Conservation (phyloP, 2,113 vertebrate genomes). For the Perca schrenkii region DNA sequence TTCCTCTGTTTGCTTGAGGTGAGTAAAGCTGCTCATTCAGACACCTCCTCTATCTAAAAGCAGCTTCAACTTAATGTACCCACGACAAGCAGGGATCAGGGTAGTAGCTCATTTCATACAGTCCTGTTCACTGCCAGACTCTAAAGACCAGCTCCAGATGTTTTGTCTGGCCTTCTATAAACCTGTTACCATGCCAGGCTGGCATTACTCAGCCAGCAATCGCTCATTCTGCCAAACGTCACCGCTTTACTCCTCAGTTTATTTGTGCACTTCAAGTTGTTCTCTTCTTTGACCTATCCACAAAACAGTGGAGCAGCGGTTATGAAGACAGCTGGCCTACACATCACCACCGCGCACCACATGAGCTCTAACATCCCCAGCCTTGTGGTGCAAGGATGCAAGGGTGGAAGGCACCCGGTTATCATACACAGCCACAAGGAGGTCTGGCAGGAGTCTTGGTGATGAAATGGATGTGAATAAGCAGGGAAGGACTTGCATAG, state of each 20-base stretch:
- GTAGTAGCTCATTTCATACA: neutral
- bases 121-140: slow-evolving; percentile 29
- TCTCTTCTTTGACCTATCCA: slow-evolving; percentile 34
- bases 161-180: slow-evolving; percentile 40
- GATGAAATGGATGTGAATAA: slow-evolving; percentile 62
- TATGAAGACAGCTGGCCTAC: slow-evolving; percentile 41
- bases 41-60: neutral
- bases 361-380: slow-evolving; percentile 46
- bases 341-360: slow-evolving; percentile 38
- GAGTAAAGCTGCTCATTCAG: too few species aligned
- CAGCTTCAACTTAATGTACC: neutral
- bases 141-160: slow-evolving; percentile 50
- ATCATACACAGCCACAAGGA: slow-evolving; percentile 55
- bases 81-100: slow-evolving; percentile 1
- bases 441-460: slow-evolving; percentile 56
- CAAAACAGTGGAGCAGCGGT: slow-evolving; percentile 31
- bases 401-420: slow-evolving; percentile 49
- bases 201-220: slow-evolving; percentile 29
- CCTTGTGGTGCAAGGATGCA: slow-evolving; percentile 50
- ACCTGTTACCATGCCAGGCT: slow-evolving; percentile 33
- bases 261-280: slow-evolving; percentile 18
- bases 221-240: slow-evolving; percentile 28
- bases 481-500: slow-evolving; percentile 23
- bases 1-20: too few species aligned
- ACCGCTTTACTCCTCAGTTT: slow-evolving; percentile 16